Evolutionary conservation across 2,888 invertebrate species (phyloP).

Genomic region (Calameuta idolon): DNA sequence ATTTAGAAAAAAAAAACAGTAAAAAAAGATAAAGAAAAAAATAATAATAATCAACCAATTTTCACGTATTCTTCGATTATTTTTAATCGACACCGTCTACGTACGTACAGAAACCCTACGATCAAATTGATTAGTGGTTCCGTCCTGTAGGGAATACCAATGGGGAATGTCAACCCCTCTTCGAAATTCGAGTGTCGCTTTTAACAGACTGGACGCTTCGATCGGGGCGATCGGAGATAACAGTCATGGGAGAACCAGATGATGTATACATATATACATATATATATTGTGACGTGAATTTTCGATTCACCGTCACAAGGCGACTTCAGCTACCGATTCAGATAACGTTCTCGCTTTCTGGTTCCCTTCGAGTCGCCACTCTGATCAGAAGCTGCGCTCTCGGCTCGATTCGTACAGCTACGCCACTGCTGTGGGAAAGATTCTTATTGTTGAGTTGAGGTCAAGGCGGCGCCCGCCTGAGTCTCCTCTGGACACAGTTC

Average conservation of each 20-base stretch:
- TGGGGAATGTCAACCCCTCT: not conserved
- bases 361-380: no score
- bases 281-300: not conserved
- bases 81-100: not conserved
- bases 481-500: no score
- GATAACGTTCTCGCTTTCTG: no score
- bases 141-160: not conserved
- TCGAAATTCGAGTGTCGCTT: not conserved
- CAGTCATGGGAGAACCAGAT: not conserved
- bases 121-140: not conserved
- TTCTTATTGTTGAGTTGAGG: no score
- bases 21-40: not conserved
- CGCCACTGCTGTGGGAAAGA: no score
- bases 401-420: no score
- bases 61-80: not conserved
- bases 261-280: not conserved
- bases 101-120: not conserved
- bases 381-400: no score
- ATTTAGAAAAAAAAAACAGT: not conserved
- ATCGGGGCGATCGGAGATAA: not conserved
- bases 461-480: no score
- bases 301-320: no score
- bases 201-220: not conserved
- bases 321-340: no score
- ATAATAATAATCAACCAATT: not conserved